A percentile compares a stretch with the other conserved stretches of the same genome.
Evolutionary conservation across 2,113 vertebrate genomes (phyloP).

Genomic region (Silurus asotus): DNA sequence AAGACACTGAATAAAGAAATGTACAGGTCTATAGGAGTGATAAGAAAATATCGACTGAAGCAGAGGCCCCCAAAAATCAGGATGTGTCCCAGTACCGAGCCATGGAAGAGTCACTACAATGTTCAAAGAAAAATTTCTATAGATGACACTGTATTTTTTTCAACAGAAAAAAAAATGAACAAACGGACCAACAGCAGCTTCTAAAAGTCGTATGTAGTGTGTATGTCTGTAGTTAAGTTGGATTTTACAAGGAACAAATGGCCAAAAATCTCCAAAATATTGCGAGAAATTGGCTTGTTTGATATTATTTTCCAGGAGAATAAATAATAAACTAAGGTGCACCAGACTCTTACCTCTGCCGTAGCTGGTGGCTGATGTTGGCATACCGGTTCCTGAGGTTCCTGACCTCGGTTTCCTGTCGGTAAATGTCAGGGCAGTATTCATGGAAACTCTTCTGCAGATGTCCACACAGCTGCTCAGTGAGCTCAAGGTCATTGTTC

Average conservation of each 20-base stretch:
- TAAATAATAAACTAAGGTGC: background rate
- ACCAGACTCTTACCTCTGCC: slow-evolving; percentile 76
- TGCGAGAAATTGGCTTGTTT: no score
- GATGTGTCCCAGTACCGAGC: no score
- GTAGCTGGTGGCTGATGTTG: slow-evolving; percentile 78
- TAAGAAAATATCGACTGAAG: background rate
- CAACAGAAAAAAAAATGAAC: no score
- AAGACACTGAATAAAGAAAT: background rate
- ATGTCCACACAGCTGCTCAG: slow-evolving; percentile 75
- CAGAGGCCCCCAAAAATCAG: no score
- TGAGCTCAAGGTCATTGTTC: slow-evolving; percentile 79
- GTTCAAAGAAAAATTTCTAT: no score
- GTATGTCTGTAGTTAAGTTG: no score
- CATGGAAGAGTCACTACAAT: no score
- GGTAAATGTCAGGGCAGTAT: slow-evolving; percentile 85
- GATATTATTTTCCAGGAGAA: background rate
- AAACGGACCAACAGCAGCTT: no score
- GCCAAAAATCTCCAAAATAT: no score
- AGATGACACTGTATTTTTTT: no score
- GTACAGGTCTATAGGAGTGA: background rate
- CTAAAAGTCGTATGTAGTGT: no score
- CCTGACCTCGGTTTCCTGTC: slow-evolving; percentile 81
- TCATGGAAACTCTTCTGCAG: slow-evolving; percentile 85
- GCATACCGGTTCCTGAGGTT: slow-evolving; percentile 86
- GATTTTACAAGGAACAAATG: no score